These are phyloP conservation scores for Anthonomus grandis DNA, from an alignment of 1,140 invertebrate genomes.

Conservation along the genomic window DNA sequence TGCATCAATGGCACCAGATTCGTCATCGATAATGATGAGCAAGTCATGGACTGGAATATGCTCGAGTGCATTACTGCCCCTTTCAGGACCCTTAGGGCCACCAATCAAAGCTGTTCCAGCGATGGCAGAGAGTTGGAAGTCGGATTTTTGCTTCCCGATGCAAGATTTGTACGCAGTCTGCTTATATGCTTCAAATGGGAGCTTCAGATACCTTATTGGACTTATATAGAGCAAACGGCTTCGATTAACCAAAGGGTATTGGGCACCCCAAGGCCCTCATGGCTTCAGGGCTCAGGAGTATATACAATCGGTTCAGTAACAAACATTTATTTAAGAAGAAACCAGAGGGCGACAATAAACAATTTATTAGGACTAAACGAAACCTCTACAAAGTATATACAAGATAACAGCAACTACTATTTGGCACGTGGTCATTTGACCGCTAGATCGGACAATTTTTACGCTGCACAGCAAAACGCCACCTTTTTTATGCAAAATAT, in stretches of 20 bases:
- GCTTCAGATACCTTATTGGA: constrained; percentile 34
- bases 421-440: constrained; percentile 63
- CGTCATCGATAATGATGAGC: background rate
- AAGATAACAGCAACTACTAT: constrained; percentile 56
- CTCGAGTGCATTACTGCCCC: constrained; percentile 8
- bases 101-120: constrained; percentile 35
- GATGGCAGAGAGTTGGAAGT: constrained; percentile 43
- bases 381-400: constrained; percentile 39
- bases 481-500: constrained; percentile 57
- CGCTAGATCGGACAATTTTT: constrained; percentile 63
- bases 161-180: constrained; percentile 34
- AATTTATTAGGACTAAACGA: constrained; percentile 39
- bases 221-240: constrained; percentile 33
- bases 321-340: constrained; percentile 34
- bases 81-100: background rate
- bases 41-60: background rate
- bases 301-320: constrained; percentile 37
- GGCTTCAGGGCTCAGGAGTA: constrained; percentile 34
- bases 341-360: constrained; percentile 39
- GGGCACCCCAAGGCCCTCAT: constrained; percentile 42
- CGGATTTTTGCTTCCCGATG: constrained; percentile 36
- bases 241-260: constrained; percentile 38
- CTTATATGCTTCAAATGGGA: constrained; percentile 37
- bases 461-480: constrained; percentile 58
- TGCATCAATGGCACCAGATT: constrained; percentile 10